Evolutionary conservation across 2,888 invertebrate species (phyloP).

Genomic region (Idaea biselata): DNA sequence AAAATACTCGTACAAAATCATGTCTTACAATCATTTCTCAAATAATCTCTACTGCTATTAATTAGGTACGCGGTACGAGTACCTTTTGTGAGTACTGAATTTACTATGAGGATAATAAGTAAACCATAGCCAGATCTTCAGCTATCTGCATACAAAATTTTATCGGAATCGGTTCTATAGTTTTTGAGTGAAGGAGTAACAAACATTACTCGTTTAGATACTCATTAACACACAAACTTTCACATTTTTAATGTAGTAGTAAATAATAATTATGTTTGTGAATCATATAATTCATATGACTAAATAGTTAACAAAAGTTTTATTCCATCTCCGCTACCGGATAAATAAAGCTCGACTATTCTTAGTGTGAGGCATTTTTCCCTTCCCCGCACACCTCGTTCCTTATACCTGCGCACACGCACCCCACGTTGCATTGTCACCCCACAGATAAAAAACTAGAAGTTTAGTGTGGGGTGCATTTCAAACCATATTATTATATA

Average conservation of each 20-base stretch:
- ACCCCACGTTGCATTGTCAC: not conserved
- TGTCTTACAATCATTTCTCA: not conserved
- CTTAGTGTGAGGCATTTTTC: not conserved
- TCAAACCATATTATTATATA: not conserved
- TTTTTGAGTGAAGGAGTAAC: no score
- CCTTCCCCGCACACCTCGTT: not conserved
- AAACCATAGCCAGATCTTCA: no score
- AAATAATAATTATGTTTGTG: no score
- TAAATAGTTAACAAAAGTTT: not conserved
- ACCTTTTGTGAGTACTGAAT: no score
- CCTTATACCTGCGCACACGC: not conserved
- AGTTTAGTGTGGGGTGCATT: not conserved
- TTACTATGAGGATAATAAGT: no score
- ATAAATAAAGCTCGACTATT: not conserved
- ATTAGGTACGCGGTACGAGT: not conserved
- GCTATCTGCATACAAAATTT: no score
- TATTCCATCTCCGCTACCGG: not conserved
- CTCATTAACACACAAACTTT: no score
- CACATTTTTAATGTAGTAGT: no score
- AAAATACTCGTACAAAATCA: conserved; percentile 6
- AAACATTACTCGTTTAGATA: no score
- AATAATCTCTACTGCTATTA: not conserved
- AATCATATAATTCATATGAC: no score
- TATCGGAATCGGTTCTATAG: no score
- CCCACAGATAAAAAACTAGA: not conserved